A percentile compares a stretch with the other conserved stretches of the same genome.
phyloP scores from a whole-genome alignment of 2,888 invertebrate species.

The Drepanosiphum platanoidis region DNA sequence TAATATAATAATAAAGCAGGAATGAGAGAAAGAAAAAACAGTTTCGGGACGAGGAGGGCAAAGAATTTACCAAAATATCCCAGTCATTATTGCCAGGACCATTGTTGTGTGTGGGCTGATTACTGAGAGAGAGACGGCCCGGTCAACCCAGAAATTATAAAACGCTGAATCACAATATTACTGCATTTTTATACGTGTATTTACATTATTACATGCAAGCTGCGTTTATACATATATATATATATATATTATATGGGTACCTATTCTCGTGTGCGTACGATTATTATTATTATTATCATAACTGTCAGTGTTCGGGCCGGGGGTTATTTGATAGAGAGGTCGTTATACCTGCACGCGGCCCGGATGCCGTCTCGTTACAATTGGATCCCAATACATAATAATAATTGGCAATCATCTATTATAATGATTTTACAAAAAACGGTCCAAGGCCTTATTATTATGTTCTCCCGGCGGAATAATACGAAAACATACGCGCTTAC shows the following conservation, averaged over 20 bases:
- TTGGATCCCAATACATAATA: constrained; percentile 54
- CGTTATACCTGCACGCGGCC: constrained; percentile 42
- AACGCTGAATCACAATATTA: constrained; percentile 61
- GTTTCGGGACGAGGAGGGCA: neutral
- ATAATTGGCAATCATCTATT: constrained; percentile 62
- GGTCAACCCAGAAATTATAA: constrained; percentile 61
- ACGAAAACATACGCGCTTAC: constrained; percentile 24
- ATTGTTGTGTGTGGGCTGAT: constrained; percentile 62
- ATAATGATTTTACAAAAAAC: constrained; percentile 61
- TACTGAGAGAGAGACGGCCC: constrained; percentile 49
- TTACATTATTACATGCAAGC: constrained; percentile 51
- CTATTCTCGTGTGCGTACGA: neutral
- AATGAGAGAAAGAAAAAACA: neutral
- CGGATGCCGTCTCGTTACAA: constrained; percentile 61
- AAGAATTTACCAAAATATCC: constrained; percentile 50
- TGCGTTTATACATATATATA: neutral
- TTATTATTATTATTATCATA: constrained; percentile 52
- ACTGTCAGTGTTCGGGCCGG: constrained; percentile 55
- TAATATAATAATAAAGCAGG: neutral
- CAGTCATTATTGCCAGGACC: constrained; percentile 62
- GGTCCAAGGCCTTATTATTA: constrained; percentile 57
- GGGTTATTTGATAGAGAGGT: constrained; percentile 60
- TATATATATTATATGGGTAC: too few relatives aligned
- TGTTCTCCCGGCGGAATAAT: constrained; percentile 28
- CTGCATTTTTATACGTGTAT: constrained; percentile 51